These are phyloP conservation scores for Arizona elegans DNA, from an alignment of 2,113 vertebrate species.

Conservation along the genomic window DNA sequence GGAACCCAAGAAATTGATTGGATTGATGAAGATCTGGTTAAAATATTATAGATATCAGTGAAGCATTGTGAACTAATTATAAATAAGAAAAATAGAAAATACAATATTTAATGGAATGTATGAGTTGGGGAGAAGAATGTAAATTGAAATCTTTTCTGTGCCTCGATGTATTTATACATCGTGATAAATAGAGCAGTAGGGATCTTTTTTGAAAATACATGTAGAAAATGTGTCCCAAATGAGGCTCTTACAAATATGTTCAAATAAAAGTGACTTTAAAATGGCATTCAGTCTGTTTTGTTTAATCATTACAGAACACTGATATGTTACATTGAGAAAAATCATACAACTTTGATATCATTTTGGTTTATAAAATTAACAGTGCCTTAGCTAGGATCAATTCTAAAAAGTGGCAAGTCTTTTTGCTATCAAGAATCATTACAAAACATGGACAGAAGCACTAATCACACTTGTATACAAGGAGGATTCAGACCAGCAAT, in stretches of 20 bases:
- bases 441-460: too few relatives aligned
- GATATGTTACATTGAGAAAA: background rate
- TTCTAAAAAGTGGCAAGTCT: background rate
- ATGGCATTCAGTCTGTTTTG: background rate
- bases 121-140: background rate
- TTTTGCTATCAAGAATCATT: background rate
- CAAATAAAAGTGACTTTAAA: slow-evolving; percentile 14
- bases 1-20: background rate
- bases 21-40: background rate
- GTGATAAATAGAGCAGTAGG: background rate
- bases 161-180: fast-evolving
- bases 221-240: background rate
- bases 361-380: background rate
- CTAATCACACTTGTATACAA: too few relatives aligned
- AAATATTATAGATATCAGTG: background rate
- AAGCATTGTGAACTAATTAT: background rate
- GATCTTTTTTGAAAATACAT: background rate
- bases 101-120: background rate
- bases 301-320: background rate
- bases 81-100: background rate
- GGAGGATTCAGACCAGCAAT: too few relatives aligned
- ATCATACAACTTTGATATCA: background rate
- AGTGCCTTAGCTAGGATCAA: background rate
- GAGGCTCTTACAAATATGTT: background rate
- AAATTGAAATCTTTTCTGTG: background rate